Conservation (phyloP, 1,140 invertebrate species). For the Philaenus spumarius region DNA sequence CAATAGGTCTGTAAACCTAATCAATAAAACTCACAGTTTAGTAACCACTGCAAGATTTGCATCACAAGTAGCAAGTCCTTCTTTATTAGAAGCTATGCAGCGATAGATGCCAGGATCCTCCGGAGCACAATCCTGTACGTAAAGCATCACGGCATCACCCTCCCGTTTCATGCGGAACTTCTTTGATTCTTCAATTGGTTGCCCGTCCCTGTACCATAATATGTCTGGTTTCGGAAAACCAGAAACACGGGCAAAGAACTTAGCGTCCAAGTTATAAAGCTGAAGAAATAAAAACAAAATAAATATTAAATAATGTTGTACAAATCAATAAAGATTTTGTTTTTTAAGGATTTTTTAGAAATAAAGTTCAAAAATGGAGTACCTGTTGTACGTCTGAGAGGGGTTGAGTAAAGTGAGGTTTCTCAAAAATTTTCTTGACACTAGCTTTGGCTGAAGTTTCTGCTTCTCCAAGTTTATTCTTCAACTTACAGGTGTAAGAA, state of each 20-base stretch:
- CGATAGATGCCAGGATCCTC: conserved; percentile 65
- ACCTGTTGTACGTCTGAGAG: conserved; percentile 82
- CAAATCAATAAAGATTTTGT: background rate
- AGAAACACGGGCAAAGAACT: conserved; percentile 71
- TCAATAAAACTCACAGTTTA: conserved; percentile 56
- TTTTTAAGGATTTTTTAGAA: background rate
- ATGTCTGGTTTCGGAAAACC: conserved; percentile 84
- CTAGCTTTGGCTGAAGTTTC: conserved; percentile 57
- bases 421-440: conserved; percentile 71
- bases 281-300: conserved; percentile 33
- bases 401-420: conserved; percentile 72
- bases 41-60: conserved; percentile 69
- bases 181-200: conserved; percentile 53
- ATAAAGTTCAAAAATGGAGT: conserved; percentile 8
- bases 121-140: conserved; percentile 57
- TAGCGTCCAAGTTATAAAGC: conserved; percentile 66
- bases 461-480: conserved; percentile 68
- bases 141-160: conserved; percentile 68
- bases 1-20: too few species aligned
- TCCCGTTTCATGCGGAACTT: conserved; percentile 74
- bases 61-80: conserved; percentile 69
- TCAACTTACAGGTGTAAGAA: conserved; percentile 62
- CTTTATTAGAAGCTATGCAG: conserved; percentile 69
- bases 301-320: conserved; percentile 2
- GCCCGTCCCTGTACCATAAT: conserved; percentile 74